These are phyloP conservation scores for Pheosia tremula DNA, from an alignment of 2,888 invertebrate genomes.

Conservation along the genomic window DNA sequence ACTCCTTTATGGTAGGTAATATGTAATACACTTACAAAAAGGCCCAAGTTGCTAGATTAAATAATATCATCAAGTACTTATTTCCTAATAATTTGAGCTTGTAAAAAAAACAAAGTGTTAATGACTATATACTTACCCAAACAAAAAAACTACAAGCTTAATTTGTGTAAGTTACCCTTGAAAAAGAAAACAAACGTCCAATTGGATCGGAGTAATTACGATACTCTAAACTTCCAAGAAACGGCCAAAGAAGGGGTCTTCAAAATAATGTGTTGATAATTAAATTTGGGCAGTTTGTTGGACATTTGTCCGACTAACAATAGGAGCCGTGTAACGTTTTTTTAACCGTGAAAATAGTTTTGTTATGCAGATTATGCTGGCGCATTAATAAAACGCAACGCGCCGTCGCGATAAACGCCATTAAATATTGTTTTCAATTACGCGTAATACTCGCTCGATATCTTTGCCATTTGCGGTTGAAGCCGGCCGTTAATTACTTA, in stretches of 20 bases:
- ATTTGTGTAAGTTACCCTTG: not conserved
- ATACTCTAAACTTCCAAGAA: conserved; percentile 46
- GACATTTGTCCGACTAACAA: conserved; percentile 61
- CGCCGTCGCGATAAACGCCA: conserved; percentile 35
- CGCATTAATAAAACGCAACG: conserved; percentile 38
- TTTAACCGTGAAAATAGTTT: conserved; percentile 50
- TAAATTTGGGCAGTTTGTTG: conserved; percentile 58
- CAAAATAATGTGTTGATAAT: conserved; percentile 61
- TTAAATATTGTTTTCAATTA: conserved; percentile 49
- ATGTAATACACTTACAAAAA: too few species aligned
- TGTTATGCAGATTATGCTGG: conserved; percentile 40
- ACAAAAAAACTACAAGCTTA: not conserved
- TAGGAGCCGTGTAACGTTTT: conserved; percentile 44
- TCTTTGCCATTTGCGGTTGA: conserved; percentile 34
- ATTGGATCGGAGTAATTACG: not conserved
- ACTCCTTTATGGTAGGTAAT: too few species aligned
- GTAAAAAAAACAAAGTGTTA: too few species aligned
- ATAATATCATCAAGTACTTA: too few species aligned
- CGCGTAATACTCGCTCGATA: conserved; percentile 37
- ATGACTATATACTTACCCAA: too few species aligned
- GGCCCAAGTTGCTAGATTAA: too few species aligned
- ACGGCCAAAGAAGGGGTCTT: conserved; percentile 34
- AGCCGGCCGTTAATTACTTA: conserved; percentile 31
- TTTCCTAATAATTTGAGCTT: too few species aligned
- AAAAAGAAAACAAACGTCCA: not conserved